Percentiles rank a stretch among this genome's conserved stretches.
Conservation (phyloP, 2,797 vertebrate species). For the Sebastes minor region DNA sequence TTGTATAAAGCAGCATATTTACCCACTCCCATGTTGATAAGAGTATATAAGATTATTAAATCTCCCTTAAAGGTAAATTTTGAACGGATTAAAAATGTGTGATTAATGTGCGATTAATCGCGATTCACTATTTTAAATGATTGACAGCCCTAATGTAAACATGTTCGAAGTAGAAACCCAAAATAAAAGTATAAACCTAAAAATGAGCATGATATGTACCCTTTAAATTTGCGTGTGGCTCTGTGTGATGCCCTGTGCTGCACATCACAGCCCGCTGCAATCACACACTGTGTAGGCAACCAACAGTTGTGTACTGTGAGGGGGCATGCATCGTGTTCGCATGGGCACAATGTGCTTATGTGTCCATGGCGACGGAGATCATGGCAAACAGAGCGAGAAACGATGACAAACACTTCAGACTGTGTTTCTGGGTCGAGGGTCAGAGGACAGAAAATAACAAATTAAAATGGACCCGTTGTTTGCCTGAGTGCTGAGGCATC, state of each 20-base stretch:
- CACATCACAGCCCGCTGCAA: conserved; percentile 8
- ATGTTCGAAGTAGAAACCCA: too few relatives aligned
- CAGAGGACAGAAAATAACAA: neutral
- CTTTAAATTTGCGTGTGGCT: neutral
- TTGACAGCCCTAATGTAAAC: too few relatives aligned
- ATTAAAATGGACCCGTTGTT: conserved; percentile 25
- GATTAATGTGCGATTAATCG: too few relatives aligned
- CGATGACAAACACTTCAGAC: conserved; percentile 6
- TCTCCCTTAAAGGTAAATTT: too few relatives aligned
- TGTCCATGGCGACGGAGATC: conserved; percentile 37
- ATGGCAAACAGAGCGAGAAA: conserved; percentile 8
- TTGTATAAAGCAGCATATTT: too few relatives aligned
- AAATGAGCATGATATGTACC: too few relatives aligned
- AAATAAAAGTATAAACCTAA: too few relatives aligned
- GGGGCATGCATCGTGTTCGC: neutral
- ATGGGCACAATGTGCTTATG: conserved; percentile 13
- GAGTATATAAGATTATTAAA: too few relatives aligned
- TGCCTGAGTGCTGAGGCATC: neutral
- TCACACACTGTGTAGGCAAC: conserved; percentile 20
- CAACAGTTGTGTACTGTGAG: neutral
- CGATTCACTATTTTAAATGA: too few relatives aligned
- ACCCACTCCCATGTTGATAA: too few relatives aligned
- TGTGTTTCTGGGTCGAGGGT: neutral
- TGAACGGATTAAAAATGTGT: too few relatives aligned
- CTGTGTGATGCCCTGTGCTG: neutral